Conservation (phyloP, 1,140 invertebrate species). For the Papilio polyxenes region DNA sequence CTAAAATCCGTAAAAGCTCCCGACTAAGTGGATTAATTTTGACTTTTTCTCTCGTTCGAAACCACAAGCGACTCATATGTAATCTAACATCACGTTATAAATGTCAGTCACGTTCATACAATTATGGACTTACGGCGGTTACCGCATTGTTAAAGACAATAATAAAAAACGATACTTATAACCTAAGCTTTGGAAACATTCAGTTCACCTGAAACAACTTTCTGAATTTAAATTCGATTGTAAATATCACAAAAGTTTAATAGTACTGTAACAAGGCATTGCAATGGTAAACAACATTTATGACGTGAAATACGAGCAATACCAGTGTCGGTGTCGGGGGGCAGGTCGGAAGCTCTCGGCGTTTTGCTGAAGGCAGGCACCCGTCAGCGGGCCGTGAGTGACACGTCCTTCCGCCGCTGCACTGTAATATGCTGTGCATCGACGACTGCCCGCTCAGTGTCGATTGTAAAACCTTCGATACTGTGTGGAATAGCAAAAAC, state of each 20-base stretch:
- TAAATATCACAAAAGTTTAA: neutral
- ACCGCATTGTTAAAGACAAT: neutral
- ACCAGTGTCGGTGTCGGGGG: slow-evolving; percentile 63
- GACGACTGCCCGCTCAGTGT: slow-evolving; percentile 53
- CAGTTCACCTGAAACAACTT: neutral
- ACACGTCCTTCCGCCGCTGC: slow-evolving; percentile 70
- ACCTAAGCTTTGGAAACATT: neutral
- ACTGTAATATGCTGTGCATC: slow-evolving; percentile 56
- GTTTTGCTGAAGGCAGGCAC: slow-evolving; percentile 66
- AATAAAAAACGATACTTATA: neutral
- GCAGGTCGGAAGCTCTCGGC: slow-evolving; percentile 65
- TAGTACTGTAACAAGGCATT: slow-evolving; percentile 27
- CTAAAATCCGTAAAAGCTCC: slow-evolving; percentile 41
- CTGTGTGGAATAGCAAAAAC: slow-evolving; percentile 18
- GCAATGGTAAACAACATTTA: slow-evolving; percentile 47
- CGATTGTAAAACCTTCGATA: slow-evolving; percentile 39
- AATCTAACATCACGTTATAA: slow-evolving; percentile 37
- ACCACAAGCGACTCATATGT: slow-evolving; percentile 34
- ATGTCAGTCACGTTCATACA: slow-evolving; percentile 36
- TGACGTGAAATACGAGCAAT: slow-evolving; percentile 50
- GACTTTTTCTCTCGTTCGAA: slow-evolving; percentile 38
- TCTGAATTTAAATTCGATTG: neutral
- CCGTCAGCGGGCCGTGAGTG: slow-evolving; percentile 64
- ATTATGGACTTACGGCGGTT: slow-evolving; percentile 25
- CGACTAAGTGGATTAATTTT: slow-evolving; percentile 43